Evolutionary conservation across 2,888 invertebrate species (phyloP).

Genomic region (Schizotus pectinicornis): DNA sequence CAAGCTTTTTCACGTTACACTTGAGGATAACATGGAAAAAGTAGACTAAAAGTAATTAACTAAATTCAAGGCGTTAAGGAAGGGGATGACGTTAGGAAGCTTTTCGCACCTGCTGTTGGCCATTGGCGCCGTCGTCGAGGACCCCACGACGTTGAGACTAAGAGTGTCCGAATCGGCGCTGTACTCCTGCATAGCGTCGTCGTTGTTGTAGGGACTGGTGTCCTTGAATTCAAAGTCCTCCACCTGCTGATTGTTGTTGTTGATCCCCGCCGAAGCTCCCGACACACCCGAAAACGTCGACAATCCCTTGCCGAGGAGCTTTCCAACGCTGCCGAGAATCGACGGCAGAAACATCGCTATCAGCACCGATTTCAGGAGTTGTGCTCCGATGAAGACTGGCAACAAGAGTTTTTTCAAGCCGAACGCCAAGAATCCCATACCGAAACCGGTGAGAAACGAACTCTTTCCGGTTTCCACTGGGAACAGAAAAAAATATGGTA

Average conservation of each 20-base stretch:
- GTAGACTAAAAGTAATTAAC: too few relatives aligned
- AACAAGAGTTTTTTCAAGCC: slow-evolving; percentile 84
- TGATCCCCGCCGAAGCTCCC: slow-evolving; percentile 54
- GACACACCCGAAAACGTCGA: slow-evolving; percentile 67
- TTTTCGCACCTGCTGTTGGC: slow-evolving; percentile 53
- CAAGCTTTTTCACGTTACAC: too few relatives aligned
- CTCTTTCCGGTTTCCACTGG: slow-evolving; percentile 59
- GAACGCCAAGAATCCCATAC: slow-evolving; percentile 73
- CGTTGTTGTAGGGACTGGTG: slow-evolving; percentile 58
- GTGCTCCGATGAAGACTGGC: slow-evolving; percentile 81
- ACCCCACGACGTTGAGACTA: slow-evolving; percentile 35
- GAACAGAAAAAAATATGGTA: slow-evolving; percentile 8
- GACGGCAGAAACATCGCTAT: slow-evolving; percentile 86
- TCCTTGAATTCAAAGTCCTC: slow-evolving; percentile 82
- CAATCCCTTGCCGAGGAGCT: slow-evolving; percentile 81
- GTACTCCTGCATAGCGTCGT: slow-evolving; percentile 54
- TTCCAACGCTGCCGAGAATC: slow-evolving; percentile 81
- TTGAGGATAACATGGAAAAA: too few relatives aligned
- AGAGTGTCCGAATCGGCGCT: slow-evolving; percentile 49
- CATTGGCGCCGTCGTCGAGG: slow-evolving; percentile 31
- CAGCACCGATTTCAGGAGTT: slow-evolving; percentile 81
- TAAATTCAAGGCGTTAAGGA: too few relatives aligned
- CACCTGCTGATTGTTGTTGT: slow-evolving; percentile 56
- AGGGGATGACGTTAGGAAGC: too few relatives aligned
- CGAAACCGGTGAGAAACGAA: slow-evolving; percentile 69